Evolutionary conservation across 2,113 vertebrate genomes (phyloP).

Genomic region (Junco hyemalis): DNA sequence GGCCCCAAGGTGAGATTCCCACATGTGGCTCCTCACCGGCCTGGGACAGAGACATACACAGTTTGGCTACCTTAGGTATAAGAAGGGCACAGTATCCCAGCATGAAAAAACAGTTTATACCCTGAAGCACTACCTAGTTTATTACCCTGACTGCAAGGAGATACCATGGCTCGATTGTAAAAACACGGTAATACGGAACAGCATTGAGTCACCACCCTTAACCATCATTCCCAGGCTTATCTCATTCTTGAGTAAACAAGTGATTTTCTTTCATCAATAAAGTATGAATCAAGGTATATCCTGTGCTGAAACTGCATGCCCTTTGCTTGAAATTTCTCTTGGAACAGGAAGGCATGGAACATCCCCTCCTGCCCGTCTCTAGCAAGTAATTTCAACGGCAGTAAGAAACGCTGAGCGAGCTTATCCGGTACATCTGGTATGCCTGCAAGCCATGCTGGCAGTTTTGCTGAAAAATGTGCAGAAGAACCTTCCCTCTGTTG

Average conservation of each 20-base stretch:
- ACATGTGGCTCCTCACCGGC: rapidly evolving
- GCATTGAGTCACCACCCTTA: not conserved
- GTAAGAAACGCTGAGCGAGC: not conserved
- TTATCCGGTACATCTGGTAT: slow-evolving; percentile 1
- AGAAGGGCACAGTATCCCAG: not conserved
- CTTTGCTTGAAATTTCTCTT: not conserved
- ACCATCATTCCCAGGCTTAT: not conserved
- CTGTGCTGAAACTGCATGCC: not conserved
- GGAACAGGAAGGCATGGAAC: not conserved
- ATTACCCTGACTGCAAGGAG: not conserved
- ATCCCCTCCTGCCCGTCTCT: not conserved
- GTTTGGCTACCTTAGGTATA: not conserved
- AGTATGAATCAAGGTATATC: not conserved
- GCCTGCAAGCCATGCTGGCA: not conserved
- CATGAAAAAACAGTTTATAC: not conserved
- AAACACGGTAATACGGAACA: not conserved
- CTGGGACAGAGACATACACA: not conserved
- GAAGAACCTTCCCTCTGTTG: not conserved
- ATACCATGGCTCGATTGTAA: rapidly evolving
- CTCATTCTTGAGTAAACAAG: not conserved
- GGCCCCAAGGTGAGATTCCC: not conserved
- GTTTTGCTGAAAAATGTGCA: not conserved
- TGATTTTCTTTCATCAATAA: not conserved
- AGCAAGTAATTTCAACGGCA: not conserved
- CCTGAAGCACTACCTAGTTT: not conserved